Conservation (phyloP, 2,797 vertebrate species). For the Dermochelys coriacea region DNA sequence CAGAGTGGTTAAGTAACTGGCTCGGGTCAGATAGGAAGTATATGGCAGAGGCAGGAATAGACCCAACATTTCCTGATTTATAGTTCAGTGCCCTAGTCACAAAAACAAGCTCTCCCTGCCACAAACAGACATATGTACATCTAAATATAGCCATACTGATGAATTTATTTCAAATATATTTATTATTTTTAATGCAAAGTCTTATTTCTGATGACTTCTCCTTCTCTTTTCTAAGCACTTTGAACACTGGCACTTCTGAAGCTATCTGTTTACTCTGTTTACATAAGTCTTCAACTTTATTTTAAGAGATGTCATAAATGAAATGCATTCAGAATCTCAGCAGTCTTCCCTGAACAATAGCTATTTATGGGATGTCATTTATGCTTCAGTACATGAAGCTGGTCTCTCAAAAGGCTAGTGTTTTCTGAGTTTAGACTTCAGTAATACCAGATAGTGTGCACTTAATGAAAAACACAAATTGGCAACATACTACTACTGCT, state of each 20-base stretch:
- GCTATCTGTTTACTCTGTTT: neutral
- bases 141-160: neutral
- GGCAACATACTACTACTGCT: neutral
- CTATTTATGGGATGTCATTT: fast-evolving
- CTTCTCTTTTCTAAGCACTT: neutral
- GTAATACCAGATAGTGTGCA: neutral
- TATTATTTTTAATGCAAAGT: neutral
- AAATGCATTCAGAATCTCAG: neutral
- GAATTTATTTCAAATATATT: neutral
- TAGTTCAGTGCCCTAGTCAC: neutral
- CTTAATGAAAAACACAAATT: neutral
- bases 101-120: neutral
- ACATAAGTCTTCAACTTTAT: neutral
- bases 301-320: neutral
- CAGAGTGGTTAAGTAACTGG: neutral
- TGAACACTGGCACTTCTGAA: neutral
- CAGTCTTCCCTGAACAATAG: neutral
- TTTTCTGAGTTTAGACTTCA: neutral
- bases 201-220: neutral
- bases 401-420: neutral
- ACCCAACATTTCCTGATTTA: neutral
- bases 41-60: neutral
- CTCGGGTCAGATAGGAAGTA: neutral
- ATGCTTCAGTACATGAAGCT: neutral
- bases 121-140: fast-evolving